Conservation (phyloP, 2,797 vertebrate species). For the Pteronotus mesoamericanus region DNA sequence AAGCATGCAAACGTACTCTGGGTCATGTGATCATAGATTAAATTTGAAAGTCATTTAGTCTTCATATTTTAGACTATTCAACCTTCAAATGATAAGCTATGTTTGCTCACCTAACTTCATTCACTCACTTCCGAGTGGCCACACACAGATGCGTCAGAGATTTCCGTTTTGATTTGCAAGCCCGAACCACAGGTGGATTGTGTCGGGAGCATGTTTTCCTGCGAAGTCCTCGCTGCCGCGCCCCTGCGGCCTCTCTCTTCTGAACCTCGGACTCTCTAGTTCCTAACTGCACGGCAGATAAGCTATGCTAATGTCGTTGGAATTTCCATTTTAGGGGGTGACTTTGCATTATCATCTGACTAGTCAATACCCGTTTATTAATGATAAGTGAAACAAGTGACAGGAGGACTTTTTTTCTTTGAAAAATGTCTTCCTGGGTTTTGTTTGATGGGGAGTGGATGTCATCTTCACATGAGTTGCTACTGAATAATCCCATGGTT, state of each 20-base stretch:
- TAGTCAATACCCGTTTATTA: constrained; percentile 50
- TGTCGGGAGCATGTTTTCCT: background rate
- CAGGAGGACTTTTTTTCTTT: background rate
- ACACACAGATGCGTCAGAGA: background rate
- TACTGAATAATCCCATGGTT: constrained; percentile 53
- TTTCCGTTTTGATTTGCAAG: constrained; percentile 31
- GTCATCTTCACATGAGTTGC: constrained; percentile 55
- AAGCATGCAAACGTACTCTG: background rate
- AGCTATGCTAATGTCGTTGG: constrained; percentile 56
- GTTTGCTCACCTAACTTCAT: background rate
- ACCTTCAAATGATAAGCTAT: background rate
- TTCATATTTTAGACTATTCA: background rate
- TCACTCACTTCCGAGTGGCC: background rate
- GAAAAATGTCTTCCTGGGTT: constrained; percentile 1
- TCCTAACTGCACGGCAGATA: constrained; percentile 51
- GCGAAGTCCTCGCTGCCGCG: constrained; percentile 21
- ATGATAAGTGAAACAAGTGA: constrained; percentile 55
- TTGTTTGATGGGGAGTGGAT: constrained; percentile 28
- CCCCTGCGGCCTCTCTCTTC: constrained; percentile 60
- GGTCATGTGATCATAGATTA: background rate
- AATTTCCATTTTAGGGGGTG: constrained; percentile 50
- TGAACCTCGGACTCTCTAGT: constrained; percentile 27
- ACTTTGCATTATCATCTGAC: background rate
- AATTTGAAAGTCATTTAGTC: background rate
- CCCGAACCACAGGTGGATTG: background rate